Conservation (phyloP, 2,797 vertebrate species). For the Anguilla megastoma region DNA sequence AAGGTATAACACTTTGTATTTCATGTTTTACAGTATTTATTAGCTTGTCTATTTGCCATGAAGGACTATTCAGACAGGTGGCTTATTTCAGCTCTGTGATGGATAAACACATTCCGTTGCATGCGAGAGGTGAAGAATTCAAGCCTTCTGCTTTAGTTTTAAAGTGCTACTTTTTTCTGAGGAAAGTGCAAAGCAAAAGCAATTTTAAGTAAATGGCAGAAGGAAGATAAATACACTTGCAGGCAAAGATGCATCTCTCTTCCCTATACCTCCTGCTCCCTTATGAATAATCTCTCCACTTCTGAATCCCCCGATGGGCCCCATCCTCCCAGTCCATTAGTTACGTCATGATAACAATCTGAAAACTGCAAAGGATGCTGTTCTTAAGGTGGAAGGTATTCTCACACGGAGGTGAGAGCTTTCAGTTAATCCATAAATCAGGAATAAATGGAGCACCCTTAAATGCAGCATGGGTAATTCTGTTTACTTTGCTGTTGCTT, state of each 20-base stretch:
- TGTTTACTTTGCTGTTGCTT: neutral
- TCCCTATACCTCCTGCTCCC: slow-evolving; percentile 43
- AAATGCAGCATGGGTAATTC: neutral
- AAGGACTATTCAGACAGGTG: neutral
- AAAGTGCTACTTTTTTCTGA: slow-evolving; percentile 1
- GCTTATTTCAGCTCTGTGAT: neutral
- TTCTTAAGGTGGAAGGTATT: slow-evolving; percentile 44
- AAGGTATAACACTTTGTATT: neutral
- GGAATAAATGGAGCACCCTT: neutral
- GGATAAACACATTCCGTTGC: neutral
- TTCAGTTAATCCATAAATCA: slow-evolving; percentile 48
- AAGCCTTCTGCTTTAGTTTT: neutral
- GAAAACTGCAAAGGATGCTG: slow-evolving; percentile 47
- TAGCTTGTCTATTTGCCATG: neutral
- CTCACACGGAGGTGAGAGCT: slow-evolving; percentile 47
- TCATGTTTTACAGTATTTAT: neutral
- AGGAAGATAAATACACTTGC: slow-evolving; percentile 11
- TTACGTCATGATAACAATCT: slow-evolving; percentile 53
- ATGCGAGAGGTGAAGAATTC: neutral
- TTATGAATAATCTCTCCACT: slow-evolving; percentile 52
- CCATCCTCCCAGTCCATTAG: slow-evolving; percentile 50
- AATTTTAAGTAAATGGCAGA: slow-evolving; percentile 19
- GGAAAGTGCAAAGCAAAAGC: slow-evolving; percentile 15
- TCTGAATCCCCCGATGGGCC: slow-evolving; percentile 34
- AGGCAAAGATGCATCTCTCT: neutral